phyloP scores from a whole-genome alignment of 2,797 vertebrate genomes.

The Natrix natrix region DNA sequence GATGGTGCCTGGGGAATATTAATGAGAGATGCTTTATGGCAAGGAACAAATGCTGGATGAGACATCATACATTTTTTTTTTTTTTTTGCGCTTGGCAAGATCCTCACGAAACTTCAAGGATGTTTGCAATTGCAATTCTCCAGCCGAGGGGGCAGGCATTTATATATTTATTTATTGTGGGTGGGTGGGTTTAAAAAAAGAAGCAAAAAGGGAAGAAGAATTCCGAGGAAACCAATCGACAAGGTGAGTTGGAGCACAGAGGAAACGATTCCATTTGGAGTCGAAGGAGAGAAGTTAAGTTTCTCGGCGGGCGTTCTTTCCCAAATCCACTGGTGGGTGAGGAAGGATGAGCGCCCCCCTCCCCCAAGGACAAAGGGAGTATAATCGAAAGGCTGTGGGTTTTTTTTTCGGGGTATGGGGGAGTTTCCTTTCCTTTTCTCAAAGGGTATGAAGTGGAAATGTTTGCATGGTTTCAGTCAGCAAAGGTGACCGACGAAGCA shows the following conservation, averaged over 20 bases:
- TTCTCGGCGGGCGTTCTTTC: no score
- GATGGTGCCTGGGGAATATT: constrained; percentile 45
- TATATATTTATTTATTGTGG: background rate
- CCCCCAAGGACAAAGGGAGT: no score
- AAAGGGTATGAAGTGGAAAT: no score
- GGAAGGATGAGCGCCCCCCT: no score
- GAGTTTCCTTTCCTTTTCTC: no score
- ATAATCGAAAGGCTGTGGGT: no score
- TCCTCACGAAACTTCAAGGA: constrained; percentile 17
- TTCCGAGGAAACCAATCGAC: background rate
- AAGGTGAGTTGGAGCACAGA: background rate
- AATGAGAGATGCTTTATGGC: constrained; percentile 60
- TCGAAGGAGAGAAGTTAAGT: background rate
- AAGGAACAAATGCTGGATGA: constrained; percentile 36
- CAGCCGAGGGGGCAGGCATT: background rate
- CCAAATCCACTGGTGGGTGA: no score
- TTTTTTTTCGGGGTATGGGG: no score
- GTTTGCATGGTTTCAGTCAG: no score
- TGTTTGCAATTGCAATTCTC: background rate
- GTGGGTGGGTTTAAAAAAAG: no score
- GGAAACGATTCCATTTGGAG: background rate
- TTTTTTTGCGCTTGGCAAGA: constrained; percentile 29
- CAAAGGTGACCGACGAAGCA: no score
- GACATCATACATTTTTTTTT: constrained; percentile 11
- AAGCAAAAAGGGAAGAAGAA: background rate